Evolutionary conservation across 2,113 vertebrate species (phyloP).

Genomic region (Alligator mississippiensis): DNA sequence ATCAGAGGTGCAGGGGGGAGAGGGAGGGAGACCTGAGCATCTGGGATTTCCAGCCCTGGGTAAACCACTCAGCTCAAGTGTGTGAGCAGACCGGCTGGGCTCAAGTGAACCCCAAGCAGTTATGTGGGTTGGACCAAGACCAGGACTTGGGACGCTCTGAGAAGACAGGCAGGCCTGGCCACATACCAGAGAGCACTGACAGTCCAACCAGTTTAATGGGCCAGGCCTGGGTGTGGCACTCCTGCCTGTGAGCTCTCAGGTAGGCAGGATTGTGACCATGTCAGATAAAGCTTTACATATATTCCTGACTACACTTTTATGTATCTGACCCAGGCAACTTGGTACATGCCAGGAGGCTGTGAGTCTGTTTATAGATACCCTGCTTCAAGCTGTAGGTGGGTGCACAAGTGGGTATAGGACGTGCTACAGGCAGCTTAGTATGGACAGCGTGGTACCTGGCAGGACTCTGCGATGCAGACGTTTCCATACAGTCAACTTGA

Average conservation of each 20-base stretch:
- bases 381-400: too few species aligned
- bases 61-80: background rate
- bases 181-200: too few species aligned
- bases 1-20: background rate
- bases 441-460: constrained; percentile 71
- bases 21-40: background rate
- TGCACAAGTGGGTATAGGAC: rapidly evolving
- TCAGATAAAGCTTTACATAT: background rate
- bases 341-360: rapidly evolving
- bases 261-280: background rate
- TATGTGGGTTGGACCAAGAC: background rate
- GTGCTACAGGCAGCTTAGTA: rapidly evolving
- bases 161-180: rapidly evolving
- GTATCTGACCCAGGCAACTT: background rate
- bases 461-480: constrained; percentile 83
- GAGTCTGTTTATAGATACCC: background rate
- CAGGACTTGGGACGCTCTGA: background rate
- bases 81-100: background rate
- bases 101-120: background rate
- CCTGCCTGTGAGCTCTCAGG: background rate
- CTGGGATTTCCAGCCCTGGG: background rate
- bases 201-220: background rate
- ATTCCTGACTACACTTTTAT: background rate
- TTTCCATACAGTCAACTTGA: constrained; percentile 88
- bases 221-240: background rate